Evolutionary conservation across 2,888 invertebrate species (phyloP), one percentile per base, ranked within the genome.

Genomic region (Agonum fuliginosum): DNA sequence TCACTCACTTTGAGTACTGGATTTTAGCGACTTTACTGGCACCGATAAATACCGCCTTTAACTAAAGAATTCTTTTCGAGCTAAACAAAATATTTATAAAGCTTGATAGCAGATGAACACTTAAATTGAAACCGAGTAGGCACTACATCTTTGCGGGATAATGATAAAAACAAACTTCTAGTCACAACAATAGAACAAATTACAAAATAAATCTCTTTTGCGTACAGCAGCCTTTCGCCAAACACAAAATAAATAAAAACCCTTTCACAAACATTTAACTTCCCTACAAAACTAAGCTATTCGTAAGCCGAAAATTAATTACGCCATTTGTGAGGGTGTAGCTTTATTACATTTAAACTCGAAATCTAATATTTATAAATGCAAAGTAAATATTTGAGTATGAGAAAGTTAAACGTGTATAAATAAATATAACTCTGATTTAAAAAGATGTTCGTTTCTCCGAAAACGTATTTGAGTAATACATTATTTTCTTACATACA

Each of bases 151-250:
- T n/a, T n/a, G n/a, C n/a, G n/a, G n/a, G n/a, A n/a, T n/a, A n/a
- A n/a, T n/a, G n/a, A n/a, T n/a, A n/a, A n/a, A n/a, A n/a, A n/a
- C n/a, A n/a, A n/a, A n/a, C n/a, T n/a, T n/a, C n/a, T n/a, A n/a
- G 54, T 54, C 54, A 54, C 22, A 54, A 54, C 54, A 54, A 54
- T 54, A 24, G 22, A 24, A 24, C 54, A 54, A 54, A 54, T 54
- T 54, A 54, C n/a, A 8, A 22, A 54, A n/a, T 22, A 24, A n/a
- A 22, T 54, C 54, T 24, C 12, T 12, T 14, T 3, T 24, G 12
- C 12, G 22, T 54, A 17, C 19, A 20, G 8, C 20, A 48, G 20
- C 22, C 3, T 19, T 54, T n/a, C 54, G 54, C 24, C 54, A 54
- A 48, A 48, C 20, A 48, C 22, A 17, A 48, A 24, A 12, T 54